Percentiles rank a stretch among this genome's conserved stretches.
These are phyloP conservation scores for Deroplatys truncata DNA, from an alignment of 2,888 invertebrate genomes.

Conservation along the genomic window DNA sequence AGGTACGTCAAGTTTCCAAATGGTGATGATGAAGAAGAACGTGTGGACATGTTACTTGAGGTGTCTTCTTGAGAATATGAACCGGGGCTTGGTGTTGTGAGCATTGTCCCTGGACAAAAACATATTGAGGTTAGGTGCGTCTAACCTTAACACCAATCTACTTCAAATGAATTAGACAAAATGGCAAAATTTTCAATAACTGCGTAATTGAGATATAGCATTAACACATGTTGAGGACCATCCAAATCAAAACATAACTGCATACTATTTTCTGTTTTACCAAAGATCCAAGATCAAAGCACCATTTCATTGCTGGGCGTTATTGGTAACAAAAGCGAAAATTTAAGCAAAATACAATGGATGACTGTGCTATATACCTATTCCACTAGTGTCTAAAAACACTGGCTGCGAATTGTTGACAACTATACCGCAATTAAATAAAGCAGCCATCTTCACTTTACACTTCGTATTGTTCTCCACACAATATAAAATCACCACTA, in stretches of 20 bases:
- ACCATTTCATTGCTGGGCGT: background rate
- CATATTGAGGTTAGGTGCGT: background rate
- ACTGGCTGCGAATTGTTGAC: background rate
- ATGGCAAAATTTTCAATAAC: background rate
- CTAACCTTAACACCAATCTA: background rate
- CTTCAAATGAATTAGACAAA: background rate
- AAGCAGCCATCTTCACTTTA: background rate
- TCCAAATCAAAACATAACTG: too few relatives aligned
- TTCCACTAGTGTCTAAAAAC: background rate
- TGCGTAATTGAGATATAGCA: background rate
- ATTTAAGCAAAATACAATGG: background rate
- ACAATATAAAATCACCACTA: background rate
- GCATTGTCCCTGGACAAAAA: constrained; percentile 8
- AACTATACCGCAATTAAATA: background rate
- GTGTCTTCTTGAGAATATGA: constrained; percentile 14
- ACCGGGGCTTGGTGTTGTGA: background rate
- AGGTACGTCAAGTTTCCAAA: background rate
- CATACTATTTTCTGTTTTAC: too few relatives aligned
- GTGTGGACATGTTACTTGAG: constrained; percentile 10
- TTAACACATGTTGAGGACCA: too few relatives aligned
- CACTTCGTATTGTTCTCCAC: background rate
- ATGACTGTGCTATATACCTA: background rate
- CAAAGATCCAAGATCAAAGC: background rate
- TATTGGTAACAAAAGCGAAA: background rate
- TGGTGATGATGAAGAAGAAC: background rate